These are phyloP conservation scores for Erithacus rubecula DNA, from an alignment of 2,797 vertebrate species.

Conservation along the genomic window DNA sequence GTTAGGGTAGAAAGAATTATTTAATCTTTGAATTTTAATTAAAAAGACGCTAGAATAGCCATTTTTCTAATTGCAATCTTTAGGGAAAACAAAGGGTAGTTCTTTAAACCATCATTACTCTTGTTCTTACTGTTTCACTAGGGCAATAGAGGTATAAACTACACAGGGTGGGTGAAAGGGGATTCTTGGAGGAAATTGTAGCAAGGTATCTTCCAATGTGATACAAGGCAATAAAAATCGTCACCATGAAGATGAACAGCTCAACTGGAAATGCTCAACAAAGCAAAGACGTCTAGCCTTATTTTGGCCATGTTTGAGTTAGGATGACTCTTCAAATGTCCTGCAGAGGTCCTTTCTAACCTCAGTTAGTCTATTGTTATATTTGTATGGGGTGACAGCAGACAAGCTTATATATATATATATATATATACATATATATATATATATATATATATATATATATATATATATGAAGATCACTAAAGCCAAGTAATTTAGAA, in stretches of 20 bases:
- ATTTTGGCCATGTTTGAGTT: background rate
- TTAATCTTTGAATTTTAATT: background rate
- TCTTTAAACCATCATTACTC: no score
- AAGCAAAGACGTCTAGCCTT: background rate
- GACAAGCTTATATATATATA: background rate
- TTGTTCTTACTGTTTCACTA: no score
- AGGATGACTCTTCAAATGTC: background rate
- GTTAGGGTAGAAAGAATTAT: background rate
- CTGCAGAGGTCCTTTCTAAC: background rate
- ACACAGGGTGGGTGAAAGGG: no score
- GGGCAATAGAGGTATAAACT: no score
- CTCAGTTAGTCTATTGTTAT: background rate
- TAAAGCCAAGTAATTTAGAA: background rate
- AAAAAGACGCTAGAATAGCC: no score
- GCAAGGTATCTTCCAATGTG: background rate
- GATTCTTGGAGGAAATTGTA: background rate
- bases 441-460: background rate
- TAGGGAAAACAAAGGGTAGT: no score
- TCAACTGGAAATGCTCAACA: background rate
- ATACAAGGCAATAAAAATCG: background rate
- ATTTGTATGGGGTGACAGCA: background rate
- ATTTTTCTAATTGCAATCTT: no score
- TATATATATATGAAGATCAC: background rate
- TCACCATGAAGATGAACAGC: background rate
- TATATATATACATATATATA: no score